Base-by-base conservation (phyloP, 2,113 vertebrate genomes). In the Coreoperca whiteheadi region DNA sequence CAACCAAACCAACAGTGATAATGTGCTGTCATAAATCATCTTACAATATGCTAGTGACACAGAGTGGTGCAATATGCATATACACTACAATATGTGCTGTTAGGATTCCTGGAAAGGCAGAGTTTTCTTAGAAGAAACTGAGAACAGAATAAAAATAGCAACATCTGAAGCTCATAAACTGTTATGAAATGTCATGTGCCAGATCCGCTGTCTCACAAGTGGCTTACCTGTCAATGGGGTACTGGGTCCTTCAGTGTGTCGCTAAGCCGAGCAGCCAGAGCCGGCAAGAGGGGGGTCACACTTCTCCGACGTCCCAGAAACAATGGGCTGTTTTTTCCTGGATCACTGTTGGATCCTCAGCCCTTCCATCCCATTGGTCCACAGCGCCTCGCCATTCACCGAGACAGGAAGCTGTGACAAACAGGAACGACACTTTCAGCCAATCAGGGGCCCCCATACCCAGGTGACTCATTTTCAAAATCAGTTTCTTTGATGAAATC, bases 311-410 rank as follows among this genome's bases (percentile, higher is more conserved):
- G 83, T 91, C 87, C 81, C 77, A 69, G 90, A 80, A 94, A 95
- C 94, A 95, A 95, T 94, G 91, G 91, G 59, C 66, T 94, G 84
- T 93, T 94, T 94, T 94, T 95, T 94, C 94, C 94, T 94, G 93
- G 91, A 93, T 94, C 92, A 94, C 93, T 83, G 89, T 92, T 93
- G 93, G 94, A 93, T 94, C 94, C 93, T 92, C 82, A 81, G 25
- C 32, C 6, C 79, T 72, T 79, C 63, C 74, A 82, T 82, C 83
- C 86, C 77, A 95, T 94, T 94, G 94, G 92, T 83, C 73, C 56
- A 1, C 71, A 53, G 28, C 46, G n/a, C 78, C 73, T 74, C 81
- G 80, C 80, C 85, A 87, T 93, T 89, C 89, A 89, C 63, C 72
- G 71, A 88, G 88, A 92, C 94, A 94, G 94, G 95, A 96, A 96